phyloP scores from a whole-genome alignment of 2,797 vertebrate genomes.

The Acanthornis magna region DNA sequence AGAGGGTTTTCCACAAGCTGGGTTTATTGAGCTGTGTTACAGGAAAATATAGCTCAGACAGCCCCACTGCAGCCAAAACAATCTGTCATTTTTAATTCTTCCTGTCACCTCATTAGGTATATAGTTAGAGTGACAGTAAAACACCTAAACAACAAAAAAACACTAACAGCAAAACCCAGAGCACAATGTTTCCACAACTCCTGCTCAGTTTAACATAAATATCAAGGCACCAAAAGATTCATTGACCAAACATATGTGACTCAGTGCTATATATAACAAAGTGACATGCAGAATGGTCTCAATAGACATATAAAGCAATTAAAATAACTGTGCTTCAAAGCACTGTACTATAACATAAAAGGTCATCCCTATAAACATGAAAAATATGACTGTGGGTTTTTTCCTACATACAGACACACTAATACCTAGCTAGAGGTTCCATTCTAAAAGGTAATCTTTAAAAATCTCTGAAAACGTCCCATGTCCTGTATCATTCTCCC shows the following conservation, averaged over 20 bases:
- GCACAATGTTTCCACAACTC: constrained; percentile 12
- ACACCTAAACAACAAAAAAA: not conserved
- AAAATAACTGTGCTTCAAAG: constrained; percentile 72
- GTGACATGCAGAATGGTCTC: constrained; percentile 52
- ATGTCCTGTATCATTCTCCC: not conserved
- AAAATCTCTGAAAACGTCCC: constrained; percentile 21
- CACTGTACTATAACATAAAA: constrained; percentile 62
- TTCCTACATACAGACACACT: constrained; percentile 27
- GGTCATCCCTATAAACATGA: constrained; percentile 69
- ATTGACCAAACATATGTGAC: constrained; percentile 70
- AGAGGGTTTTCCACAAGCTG: constrained; percentile 58
- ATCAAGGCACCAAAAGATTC: constrained; percentile 66
- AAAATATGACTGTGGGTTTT: constrained; percentile 47
- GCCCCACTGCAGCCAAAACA: constrained; percentile 61
- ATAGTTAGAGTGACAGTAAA: constrained; percentile 50
- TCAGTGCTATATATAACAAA: constrained; percentile 55
- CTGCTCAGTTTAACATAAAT: constrained; percentile 61
- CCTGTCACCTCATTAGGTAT: constrained; percentile 75
- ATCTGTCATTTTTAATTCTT: constrained; percentile 80
- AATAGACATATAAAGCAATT: constrained; percentile 73
- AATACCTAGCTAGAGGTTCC: constrained; percentile 9
- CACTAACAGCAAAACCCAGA: not conserved
- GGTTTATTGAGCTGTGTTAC: constrained; percentile 67
- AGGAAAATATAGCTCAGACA: constrained; percentile 66
- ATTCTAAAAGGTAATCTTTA: constrained; percentile 27